Percentiles rank a stretch among this genome's conserved stretches.
Evolutionary conservation across 2,113 vertebrate species (phyloP).

Genomic region (Oenanthe melanoleuca): DNA sequence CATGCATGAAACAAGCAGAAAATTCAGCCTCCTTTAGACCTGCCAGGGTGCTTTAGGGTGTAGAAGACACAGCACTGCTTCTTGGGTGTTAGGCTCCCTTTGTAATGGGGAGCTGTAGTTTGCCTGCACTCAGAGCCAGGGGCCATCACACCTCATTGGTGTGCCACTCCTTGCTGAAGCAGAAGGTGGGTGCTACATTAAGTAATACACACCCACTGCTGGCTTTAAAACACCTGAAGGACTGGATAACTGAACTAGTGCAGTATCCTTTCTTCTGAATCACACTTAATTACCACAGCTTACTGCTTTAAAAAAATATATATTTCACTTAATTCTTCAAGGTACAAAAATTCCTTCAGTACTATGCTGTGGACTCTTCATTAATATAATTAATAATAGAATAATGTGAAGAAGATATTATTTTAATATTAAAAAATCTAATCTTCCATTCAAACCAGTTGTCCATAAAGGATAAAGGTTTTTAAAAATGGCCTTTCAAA

Average conservation of each 20-base stretch:
- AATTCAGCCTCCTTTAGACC: neutral
- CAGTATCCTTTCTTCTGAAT: neutral
- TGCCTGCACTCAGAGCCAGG: neutral
- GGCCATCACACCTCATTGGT: accelerated
- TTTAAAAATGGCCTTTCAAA: neutral
- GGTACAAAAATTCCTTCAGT: neutral
- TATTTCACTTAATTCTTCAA: neutral
- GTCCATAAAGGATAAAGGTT: neutral
- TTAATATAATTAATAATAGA: neutral
- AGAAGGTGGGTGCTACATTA: neutral
- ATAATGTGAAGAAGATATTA: neutral
- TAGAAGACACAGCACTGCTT: neutral
- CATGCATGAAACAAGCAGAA: neutral
- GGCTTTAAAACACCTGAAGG: neutral
- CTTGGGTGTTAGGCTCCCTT: neutral
- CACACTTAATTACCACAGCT: neutral
- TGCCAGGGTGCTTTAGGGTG: neutral
- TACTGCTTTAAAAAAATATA: neutral
- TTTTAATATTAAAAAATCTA: neutral
- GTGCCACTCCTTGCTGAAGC: neutral
- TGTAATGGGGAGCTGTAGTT: accelerated
- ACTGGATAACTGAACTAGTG: neutral
- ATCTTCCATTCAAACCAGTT: neutral
- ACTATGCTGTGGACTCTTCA: neutral
- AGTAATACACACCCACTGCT: neutral